Conservation (phyloP, 2,113 vertebrate genomes). For the Grus americana region DNA sequence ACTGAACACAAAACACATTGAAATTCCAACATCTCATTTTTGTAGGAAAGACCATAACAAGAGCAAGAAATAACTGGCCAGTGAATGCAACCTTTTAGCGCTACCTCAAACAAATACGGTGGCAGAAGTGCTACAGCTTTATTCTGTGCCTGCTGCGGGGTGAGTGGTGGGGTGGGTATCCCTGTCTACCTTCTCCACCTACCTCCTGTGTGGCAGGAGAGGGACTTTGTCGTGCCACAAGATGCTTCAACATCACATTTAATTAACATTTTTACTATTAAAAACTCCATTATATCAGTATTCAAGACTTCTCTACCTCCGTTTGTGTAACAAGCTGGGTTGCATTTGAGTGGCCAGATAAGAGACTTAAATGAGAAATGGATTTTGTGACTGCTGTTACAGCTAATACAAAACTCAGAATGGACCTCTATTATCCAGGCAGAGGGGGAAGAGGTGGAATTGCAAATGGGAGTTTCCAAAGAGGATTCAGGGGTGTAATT, state of each 20-base stretch:
- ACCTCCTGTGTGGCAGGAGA: background rate
- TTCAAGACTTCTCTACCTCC: background rate
- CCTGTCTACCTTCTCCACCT: background rate
- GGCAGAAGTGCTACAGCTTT: background rate
- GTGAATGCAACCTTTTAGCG: background rate
- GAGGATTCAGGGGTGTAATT: background rate
- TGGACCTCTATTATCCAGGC: background rate
- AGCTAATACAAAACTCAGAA: background rate
- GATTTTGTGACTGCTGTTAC: background rate
- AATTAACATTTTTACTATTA: background rate
- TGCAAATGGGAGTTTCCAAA: background rate
- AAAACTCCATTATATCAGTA: background rate
- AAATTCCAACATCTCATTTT: background rate
- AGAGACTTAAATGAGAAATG: background rate
- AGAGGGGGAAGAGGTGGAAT: background rate
- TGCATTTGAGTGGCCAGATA: background rate
- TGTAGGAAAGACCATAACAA: background rate
- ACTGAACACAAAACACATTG: background rate
- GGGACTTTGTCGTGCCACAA: accelerated
- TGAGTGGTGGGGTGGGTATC: accelerated
- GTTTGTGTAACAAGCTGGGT: background rate
- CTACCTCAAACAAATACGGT: accelerated
- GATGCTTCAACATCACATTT: background rate
- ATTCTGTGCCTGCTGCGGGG: background rate
- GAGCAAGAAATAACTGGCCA: background rate